Evolutionary conservation across 2,888 invertebrate species (phyloP).

Genomic region (Bhutanitis thaidina): DNA sequence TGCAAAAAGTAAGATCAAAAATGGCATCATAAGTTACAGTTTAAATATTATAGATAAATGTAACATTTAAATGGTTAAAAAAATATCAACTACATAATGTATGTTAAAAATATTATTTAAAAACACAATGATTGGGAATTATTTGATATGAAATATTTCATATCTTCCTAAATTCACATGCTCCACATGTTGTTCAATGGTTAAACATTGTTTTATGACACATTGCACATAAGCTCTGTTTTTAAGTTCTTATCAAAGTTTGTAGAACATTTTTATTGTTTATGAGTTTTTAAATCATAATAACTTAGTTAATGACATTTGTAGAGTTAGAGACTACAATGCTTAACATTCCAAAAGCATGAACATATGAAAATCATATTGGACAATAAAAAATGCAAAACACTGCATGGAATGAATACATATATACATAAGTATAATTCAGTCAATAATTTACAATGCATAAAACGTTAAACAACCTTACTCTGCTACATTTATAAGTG

Average conservation of each 20-base stretch:
- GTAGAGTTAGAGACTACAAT: not conserved
- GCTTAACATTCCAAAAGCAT: not conserved
- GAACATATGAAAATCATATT: constrained; percentile 5
- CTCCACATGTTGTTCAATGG: not conserved
- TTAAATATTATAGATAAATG: no score
- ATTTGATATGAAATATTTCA: not conserved
- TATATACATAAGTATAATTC: constrained; percentile 28
- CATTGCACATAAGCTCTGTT: not conserved
- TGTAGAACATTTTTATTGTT: not conserved
- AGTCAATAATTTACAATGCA: constrained; percentile 34
- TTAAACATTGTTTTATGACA: not conserved
- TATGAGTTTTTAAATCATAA: not conserved
- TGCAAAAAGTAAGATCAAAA: not conserved
- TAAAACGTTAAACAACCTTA: not conserved
- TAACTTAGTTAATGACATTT: not conserved
- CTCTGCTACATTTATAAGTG: not conserved
- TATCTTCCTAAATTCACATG: not conserved
- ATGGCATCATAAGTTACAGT: no score
- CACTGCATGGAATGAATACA: constrained; percentile 40
- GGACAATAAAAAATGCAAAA: constrained; percentile 22
- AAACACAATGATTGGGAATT: not conserved
- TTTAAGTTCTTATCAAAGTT: not conserved
- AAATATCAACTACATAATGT: not conserved
- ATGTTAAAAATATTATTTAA: not conserved
- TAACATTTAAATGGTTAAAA: no score